Evolutionary conservation across 2,888 invertebrate species (phyloP).

Genomic region (Lysandra bellargus): DNA sequence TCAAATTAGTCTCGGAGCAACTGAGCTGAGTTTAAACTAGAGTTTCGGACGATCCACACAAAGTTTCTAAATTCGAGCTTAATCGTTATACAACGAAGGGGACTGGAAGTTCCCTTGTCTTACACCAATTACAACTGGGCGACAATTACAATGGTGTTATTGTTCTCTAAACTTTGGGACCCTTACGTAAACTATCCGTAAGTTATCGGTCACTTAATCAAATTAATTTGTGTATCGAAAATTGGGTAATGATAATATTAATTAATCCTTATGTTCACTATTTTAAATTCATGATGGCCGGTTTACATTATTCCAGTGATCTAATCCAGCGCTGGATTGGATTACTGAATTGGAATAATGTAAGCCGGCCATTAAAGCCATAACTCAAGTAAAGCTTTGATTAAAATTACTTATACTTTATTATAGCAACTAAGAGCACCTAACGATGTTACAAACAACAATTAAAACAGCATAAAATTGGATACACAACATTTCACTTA

Average conservation of each 20-base stretch:
- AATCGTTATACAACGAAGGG: slow-evolving; percentile 21
- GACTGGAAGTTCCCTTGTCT: neutral
- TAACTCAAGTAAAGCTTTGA: neutral
- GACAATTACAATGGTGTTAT: slow-evolving; percentile 2
- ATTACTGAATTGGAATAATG: too few relatives aligned
- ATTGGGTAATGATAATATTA: too few relatives aligned
- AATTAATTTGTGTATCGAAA: neutral
- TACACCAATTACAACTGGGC: slow-evolving; percentile 1
- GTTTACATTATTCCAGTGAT: too few relatives aligned
- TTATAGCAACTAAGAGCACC: neutral
- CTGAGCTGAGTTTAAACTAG: neutral
- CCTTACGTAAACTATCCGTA: neutral
- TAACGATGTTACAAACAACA: neutral
- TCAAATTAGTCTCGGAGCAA: slow-evolving; percentile 4
- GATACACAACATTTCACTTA: slow-evolving; percentile 7
- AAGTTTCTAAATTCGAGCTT: slow-evolving; percentile 16
- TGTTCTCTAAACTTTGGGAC: neutral
- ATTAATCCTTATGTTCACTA: too few relatives aligned
- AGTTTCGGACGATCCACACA: neutral
- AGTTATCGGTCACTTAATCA: neutral
- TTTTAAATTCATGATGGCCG: too few relatives aligned
- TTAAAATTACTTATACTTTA: neutral
- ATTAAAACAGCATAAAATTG: neutral
- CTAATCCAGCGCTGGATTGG: too few relatives aligned
- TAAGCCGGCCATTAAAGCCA: neutral